Evolutionary conservation across 2,888 invertebrate genomes (phyloP).

Genomic region (Panzeria rudis): DNA sequence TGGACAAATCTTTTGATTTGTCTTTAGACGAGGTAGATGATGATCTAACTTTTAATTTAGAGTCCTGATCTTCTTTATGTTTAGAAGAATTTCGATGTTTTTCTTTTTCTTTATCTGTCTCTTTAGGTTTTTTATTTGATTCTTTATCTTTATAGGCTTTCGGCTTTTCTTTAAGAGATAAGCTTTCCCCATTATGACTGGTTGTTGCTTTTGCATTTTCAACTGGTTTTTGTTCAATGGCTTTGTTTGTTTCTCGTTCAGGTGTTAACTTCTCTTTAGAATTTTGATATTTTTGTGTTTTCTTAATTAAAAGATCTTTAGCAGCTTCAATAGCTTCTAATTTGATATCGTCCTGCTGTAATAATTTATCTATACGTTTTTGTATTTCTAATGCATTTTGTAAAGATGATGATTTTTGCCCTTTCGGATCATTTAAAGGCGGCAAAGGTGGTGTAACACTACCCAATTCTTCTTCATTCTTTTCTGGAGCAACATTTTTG

Average conservation of each 20-base stretch:
- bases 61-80: constrained; percentile 29
- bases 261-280: constrained; percentile 38
- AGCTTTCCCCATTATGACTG: background rate
- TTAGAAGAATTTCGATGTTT: constrained; percentile 24
- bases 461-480: constrained; percentile 17
- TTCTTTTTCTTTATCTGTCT: constrained; percentile 28
- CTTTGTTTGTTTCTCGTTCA: constrained; percentile 8
- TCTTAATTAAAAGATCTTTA: constrained; percentile 72
- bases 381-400: constrained; percentile 78
- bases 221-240: background rate
- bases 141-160: constrained; percentile 48
- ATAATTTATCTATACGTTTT: constrained; percentile 79
- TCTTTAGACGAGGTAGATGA: constrained; percentile 26
- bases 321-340: constrained; percentile 77
- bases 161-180: background rate
- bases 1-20: constrained; percentile 26
- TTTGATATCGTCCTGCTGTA: constrained; percentile 79
- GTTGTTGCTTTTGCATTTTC: constrained; percentile 7
- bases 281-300: constrained; percentile 69
- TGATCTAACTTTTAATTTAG: constrained; percentile 20
- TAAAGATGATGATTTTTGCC: constrained; percentile 45
- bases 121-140: constrained; percentile 19
- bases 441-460: constrained; percentile 77
- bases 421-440: constrained; percentile 22
- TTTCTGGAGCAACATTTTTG: background rate